phyloP scores from a whole-genome alignment of 1,140 invertebrate genomes.

The Trachymyrmex septentrionalis region DNA sequence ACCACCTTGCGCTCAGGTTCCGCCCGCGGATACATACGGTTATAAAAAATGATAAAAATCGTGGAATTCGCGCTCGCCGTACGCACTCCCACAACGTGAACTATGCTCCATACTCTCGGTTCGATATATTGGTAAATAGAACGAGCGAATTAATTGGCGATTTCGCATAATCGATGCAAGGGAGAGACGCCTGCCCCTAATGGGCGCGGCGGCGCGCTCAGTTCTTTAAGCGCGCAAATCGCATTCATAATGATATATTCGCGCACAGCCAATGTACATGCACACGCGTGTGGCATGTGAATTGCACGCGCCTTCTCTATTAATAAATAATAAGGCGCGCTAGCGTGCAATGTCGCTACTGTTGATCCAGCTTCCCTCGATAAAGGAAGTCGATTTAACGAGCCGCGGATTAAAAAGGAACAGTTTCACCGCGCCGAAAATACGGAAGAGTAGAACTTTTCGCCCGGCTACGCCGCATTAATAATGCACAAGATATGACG shows the following conservation, averaged over 20 bases:
- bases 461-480: background rate
- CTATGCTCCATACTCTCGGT: background rate
- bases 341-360: slow-evolving; percentile 30
- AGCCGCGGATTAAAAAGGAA: slow-evolving; percentile 38
- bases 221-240: slow-evolving; percentile 35
- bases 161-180: slow-evolving; percentile 4
- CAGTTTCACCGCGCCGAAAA: slow-evolving; percentile 21
- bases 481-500: background rate
- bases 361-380: slow-evolving; percentile 37
- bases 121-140: slow-evolving; percentile 59
- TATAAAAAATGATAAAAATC: slow-evolving; percentile 11
- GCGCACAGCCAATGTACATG: background rate
- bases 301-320: slow-evolving; percentile 23
- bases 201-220: slow-evolving; percentile 48
- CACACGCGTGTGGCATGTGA: background rate
- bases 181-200: slow-evolving; percentile 3
- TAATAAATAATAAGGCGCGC: slow-evolving; percentile 52
- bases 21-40: slow-evolving; percentile 37
- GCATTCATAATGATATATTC: slow-evolving; percentile 29
- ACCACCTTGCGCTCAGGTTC: slow-evolving; percentile 38
- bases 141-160: slow-evolving; percentile 35
- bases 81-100: slow-evolving; percentile 67
- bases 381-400: slow-evolving; percentile 47
- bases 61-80: slow-evolving; percentile 62
- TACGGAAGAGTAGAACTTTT: slow-evolving; percentile 34